These are phyloP conservation scores for Distichodus sexfasciatus DNA, from an alignment of 2,797 vertebrate genomes.

Conservation along the genomic window DNA sequence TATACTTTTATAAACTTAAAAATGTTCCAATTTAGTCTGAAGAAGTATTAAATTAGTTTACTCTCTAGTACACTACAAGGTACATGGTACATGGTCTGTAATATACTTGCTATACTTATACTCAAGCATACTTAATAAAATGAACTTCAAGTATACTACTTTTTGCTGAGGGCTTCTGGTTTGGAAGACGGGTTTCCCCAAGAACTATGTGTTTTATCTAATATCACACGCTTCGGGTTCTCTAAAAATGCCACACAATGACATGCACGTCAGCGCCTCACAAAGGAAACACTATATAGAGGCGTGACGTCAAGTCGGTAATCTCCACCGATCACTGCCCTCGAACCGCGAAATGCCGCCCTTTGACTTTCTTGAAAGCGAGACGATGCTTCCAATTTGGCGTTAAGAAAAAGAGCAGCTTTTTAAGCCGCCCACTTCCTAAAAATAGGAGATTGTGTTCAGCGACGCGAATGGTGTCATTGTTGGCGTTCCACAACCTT, in stretches of 20 bases:
- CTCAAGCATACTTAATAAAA: too few species aligned
- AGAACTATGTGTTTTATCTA: constrained; percentile 14
- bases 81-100: too few species aligned
- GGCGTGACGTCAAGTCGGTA: constrained; percentile 33
- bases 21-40: too few species aligned
- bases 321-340: constrained; percentile 8
- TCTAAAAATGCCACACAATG: constrained; percentile 32
- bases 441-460: constrained; percentile 31
- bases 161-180: constrained; percentile 33
- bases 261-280: constrained; percentile 15
- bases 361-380: too few species aligned
- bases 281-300: constrained; percentile 27
- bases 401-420: constrained; percentile 12
- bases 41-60: too few species aligned
- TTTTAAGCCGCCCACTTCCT: constrained; percentile 2
- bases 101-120: too few species aligned
- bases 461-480: constrained; percentile 27
- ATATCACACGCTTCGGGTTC: constrained; percentile 39
- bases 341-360: not conserved
- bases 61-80: too few species aligned
- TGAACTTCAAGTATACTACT: too few species aligned
- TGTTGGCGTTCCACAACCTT: constrained; percentile 8
- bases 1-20: too few species aligned
- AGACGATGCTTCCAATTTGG: not conserved
- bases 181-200: not conserved